phyloP scores from a whole-genome alignment of 1,140 invertebrate species.

The Psilanteris sp. region DNA sequence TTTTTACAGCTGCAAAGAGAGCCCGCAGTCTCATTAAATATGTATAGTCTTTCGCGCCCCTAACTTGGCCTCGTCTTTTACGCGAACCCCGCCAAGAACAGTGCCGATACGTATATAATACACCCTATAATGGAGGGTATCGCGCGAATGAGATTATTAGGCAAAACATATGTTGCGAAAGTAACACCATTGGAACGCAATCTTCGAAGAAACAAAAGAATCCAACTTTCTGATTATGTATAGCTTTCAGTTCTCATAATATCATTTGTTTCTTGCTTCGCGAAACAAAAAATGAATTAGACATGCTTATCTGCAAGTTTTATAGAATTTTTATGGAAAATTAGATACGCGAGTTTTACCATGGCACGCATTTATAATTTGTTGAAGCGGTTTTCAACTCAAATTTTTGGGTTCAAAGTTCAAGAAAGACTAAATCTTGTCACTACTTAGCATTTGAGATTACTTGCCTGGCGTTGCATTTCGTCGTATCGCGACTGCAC shows the following conservation, averaged over 20 bases:
- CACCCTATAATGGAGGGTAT: conserved; percentile 60
- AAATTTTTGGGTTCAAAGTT: conserved; percentile 34
- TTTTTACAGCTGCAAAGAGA: conserved; percentile 66
- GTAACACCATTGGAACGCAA: conserved; percentile 49
- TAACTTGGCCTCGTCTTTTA: conserved; percentile 51
- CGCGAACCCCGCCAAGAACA: conserved; percentile 41
- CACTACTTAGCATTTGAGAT: conserved; percentile 22
- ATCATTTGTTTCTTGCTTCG: not conserved
- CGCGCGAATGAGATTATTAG: conserved; percentile 64
- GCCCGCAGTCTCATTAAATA: conserved; percentile 63
- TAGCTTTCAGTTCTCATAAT: not conserved
- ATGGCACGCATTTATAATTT: too few species aligned
- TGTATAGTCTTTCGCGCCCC: conserved; percentile 62
- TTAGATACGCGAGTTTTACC: too few species aligned
- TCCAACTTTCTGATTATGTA: conserved; percentile 34
- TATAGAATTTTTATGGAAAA: too few species aligned
- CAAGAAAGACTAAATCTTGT: conserved; percentile 6
- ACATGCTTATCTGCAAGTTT: too few species aligned
- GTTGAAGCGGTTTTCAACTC: too few species aligned
- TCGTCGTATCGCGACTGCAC: conserved; percentile 17
- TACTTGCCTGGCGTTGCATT: conserved; percentile 17
- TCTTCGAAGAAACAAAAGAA: conserved; percentile 52
- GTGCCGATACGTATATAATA: conserved; percentile 53
- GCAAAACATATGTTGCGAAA: conserved; percentile 60
- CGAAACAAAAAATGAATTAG: conserved; percentile 7